Conservation (phyloP, 2,113 vertebrate species). For the Ailurus styani region DNA sequence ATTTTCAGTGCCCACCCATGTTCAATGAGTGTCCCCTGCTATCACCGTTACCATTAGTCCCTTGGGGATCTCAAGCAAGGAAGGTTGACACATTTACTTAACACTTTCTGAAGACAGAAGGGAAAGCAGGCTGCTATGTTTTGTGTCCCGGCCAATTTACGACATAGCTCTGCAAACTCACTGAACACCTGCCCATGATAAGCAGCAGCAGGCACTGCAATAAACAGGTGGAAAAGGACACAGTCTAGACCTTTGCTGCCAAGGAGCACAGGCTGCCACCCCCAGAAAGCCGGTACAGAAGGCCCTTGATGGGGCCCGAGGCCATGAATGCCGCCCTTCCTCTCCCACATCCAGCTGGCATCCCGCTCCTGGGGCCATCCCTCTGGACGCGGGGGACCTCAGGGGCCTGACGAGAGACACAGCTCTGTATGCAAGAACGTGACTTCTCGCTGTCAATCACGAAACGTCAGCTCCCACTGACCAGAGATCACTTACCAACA, state of each 20-base stretch:
- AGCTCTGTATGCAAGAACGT: not conserved
- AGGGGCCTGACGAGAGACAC: too few relatives aligned
- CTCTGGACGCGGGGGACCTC: not conserved
- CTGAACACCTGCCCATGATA: not conserved
- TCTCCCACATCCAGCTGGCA: not conserved
- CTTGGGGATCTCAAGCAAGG: not conserved
- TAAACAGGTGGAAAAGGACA: not conserved
- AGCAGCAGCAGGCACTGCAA: not conserved
- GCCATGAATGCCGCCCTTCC: accelerated
- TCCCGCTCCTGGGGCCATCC: accelerated
- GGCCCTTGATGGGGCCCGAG: accelerated
- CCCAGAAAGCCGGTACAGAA: not conserved
- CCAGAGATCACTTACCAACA: not conserved
- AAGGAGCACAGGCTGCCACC: not conserved
- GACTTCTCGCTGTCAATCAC: not conserved
- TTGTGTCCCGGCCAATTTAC: not conserved
- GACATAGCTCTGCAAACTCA: not conserved
- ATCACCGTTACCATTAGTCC: not conserved
- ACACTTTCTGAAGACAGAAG: not conserved
- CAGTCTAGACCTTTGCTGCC: accelerated
- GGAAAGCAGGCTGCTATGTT: not conserved
- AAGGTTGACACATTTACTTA: not conserved
- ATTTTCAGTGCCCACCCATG: accelerated
- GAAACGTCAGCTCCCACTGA: not conserved
- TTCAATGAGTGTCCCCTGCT: accelerated